Evolutionary conservation across 2,113 vertebrate genomes (phyloP).

Genomic region (Oreochromis tanganicae): DNA sequence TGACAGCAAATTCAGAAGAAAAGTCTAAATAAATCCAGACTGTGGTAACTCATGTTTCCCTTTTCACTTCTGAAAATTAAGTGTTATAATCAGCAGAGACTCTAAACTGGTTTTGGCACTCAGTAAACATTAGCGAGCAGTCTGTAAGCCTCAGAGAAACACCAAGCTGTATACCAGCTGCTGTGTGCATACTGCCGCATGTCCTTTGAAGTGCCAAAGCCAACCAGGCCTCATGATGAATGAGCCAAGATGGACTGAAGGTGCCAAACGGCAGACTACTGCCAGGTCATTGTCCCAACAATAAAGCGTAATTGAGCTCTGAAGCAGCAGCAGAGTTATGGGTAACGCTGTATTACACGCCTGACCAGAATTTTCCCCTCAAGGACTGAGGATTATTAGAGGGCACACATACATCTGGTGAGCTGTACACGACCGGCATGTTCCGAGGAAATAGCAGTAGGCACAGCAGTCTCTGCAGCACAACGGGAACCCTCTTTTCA

Average conservation of each 20-base stretch:
- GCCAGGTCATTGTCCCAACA: slow-evolving; percentile 1
- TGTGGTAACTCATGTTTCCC: neutral
- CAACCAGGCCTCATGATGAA: slow-evolving; percentile 5
- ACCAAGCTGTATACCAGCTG: slow-evolving; percentile 50
- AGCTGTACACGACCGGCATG: slow-evolving; percentile 21
- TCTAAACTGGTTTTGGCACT: slow-evolving; percentile 29
- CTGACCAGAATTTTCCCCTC: slow-evolving; percentile 33
- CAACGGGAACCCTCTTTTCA: slow-evolving; percentile 65
- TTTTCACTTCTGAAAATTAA: slow-evolving; percentile 20
- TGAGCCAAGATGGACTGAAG: slow-evolving; percentile 2
- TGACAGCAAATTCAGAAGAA: neutral
- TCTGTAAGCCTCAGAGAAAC: slow-evolving; percentile 7
- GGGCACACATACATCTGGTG: slow-evolving; percentile 44
- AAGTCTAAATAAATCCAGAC: neutral
- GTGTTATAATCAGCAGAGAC: slow-evolving; percentile 1
- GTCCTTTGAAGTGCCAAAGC: slow-evolving; percentile 31
- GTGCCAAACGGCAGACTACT: slow-evolving; percentile 24
- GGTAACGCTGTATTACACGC: neutral
- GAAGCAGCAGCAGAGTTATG: slow-evolving; percentile 10
- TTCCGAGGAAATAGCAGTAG: slow-evolving; percentile 51
- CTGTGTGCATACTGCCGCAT: slow-evolving; percentile 28
- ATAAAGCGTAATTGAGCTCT: slow-evolving; percentile 28
- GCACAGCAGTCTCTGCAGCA: slow-evolving; percentile 45
- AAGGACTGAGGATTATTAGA: slow-evolving; percentile 15
- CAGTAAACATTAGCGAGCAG: slow-evolving; percentile 22